Base-by-base conservation (phyloP, 2,797 vertebrate species). In the Xiphophorus birchmanni region DNA sequence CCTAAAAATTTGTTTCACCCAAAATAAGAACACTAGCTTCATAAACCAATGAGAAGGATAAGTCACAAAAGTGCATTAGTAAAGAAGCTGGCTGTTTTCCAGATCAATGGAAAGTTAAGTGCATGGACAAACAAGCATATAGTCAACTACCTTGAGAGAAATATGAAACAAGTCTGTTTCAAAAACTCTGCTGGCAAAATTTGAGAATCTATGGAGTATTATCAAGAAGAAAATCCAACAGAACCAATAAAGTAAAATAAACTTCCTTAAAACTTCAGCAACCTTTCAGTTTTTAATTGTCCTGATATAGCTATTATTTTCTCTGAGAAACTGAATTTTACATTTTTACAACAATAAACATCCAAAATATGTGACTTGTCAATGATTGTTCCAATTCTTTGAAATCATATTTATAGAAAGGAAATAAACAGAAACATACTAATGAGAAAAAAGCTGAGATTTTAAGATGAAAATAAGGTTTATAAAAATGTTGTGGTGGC, bases 401-500 rank as follows among this genome's bases (percentile, higher is more conserved):
- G 42, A 72, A 26, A 15, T 45, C 12, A 26, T 8, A 45, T 45
- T 45, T 44, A 72, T 45, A 72, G 3, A 26, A 45, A 1, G 26
- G 1, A 47, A 13, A 45, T 8, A 44, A 42, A n/a, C 12, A 71
- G 9, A 69, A 72, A 72, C 2, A 29, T 18, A 13, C 26, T 72
- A 13, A n/a, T n/a, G 69, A n/a, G 6, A 45, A 72, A 40, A 42
- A 37, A 67, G 42, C 23, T 0, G 42, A 9, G 13, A 12, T 18
- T 45, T 29, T 73, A 21, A 52, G 71, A 72, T 40, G 18, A 84
- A 1, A 50, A 47, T 65, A 75, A 32, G 71, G 74, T 63, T 21
- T 18, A 12, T 80, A 54, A 32, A 73, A 76, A 80, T 83, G 75
- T 52, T 79, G 50, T 37, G 76, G 77, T 78, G 42, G 73, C 73